phyloP scores from a whole-genome alignment of 2,888 invertebrate species.

The Megalurothrips usitatus region DNA sequence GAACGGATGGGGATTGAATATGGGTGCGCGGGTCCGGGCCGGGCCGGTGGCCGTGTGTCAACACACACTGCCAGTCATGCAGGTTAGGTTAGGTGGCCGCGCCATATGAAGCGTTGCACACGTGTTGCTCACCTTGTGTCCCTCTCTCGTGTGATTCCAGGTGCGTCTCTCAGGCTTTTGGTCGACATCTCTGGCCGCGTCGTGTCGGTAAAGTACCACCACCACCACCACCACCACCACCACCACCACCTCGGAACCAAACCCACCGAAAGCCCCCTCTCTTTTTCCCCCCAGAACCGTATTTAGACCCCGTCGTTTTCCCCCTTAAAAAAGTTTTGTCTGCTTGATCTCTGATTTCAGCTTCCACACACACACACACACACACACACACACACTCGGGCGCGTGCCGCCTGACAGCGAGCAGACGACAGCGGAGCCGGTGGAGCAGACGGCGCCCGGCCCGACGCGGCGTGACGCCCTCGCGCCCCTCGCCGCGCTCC shows the following conservation, averaged over 20 bases:
- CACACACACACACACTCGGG: neutral
- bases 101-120: no score
- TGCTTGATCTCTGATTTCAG: no score
- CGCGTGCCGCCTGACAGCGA: neutral
- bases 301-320: no score
- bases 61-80: neutral
- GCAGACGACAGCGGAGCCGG: no score
- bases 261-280: no score
- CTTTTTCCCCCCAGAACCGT: no score
- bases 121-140: neutral
- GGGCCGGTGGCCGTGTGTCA: neutral
- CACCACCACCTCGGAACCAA: no score
- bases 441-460: neutral
- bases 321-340: no score
- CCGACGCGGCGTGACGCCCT: constrained; percentile 3
- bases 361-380: neutral
- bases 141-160: neutral
- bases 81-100: no score
- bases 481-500: neutral
- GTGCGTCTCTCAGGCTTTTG: neutral
- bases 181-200: neutral
- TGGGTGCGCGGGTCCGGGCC: neutral
- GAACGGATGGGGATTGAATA: neutral
- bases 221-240: no score
- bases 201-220: no score